phyloP scores from a whole-genome alignment of 2,888 invertebrate species.

The Mythimna impura region DNA sequence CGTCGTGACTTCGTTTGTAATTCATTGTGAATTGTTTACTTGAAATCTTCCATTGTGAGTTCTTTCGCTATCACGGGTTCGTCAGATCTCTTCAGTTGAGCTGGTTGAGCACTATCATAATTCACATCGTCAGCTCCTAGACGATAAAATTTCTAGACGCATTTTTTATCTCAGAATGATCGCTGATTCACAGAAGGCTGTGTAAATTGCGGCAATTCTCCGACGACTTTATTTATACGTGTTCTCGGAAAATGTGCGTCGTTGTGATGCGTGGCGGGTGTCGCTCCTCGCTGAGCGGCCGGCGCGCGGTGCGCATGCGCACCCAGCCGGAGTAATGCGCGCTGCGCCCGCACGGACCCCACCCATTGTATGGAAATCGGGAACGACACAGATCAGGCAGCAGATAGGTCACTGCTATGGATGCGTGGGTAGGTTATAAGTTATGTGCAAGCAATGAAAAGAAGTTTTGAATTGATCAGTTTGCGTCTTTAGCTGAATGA shows the following conservation, averaged over 20 bases:
- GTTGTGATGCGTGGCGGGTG: conserved; percentile 67
- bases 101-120: conserved; percentile 49
- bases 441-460: conserved; percentile 2
- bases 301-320: conserved; percentile 55
- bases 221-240: conserved; percentile 64
- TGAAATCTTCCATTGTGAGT: conserved; percentile 30
- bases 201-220: conserved; percentile 63
- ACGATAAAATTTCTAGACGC: conserved; percentile 51
- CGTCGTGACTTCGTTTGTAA: conserved; percentile 43
- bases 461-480: conserved; percentile 18
- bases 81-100: conserved; percentile 30
- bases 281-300: conserved; percentile 54
- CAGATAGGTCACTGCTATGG: conserved; percentile 48
- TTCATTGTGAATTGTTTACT: conserved; percentile 48
- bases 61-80: conserved; percentile 16
- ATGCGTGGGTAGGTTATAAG: conserved; percentile 20
- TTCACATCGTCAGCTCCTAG: conserved; percentile 52
- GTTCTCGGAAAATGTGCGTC: conserved; percentile 63
- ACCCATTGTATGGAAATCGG: conserved; percentile 82
- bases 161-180: conserved; percentile 63
- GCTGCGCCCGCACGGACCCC: conserved; percentile 67
- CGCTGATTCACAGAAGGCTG: conserved; percentile 61
- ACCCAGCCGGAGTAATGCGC: conserved; percentile 66
- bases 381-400: conserved; percentile 56
- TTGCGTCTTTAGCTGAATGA: background rate